Evolutionary conservation across 2,113 vertebrate species (phyloP).

Genomic region (Neogobius melanostomus): DNA sequence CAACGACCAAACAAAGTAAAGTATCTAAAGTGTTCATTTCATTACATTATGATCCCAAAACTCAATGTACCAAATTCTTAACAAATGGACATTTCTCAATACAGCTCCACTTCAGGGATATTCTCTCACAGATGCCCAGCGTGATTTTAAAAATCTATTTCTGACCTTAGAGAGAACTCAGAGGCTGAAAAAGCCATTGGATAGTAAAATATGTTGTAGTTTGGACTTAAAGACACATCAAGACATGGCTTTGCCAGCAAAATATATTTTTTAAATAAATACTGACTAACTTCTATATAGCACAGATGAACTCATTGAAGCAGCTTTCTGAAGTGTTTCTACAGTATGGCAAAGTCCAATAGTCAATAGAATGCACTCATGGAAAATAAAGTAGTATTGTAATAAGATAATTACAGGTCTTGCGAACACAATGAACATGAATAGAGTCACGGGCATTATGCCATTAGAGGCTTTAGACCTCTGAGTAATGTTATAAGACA

Average conservation of each 20-base stretch:
- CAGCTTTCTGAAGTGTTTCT: neutral
- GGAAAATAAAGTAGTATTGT: conserved; percentile 20
- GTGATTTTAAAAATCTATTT: conserved; percentile 35
- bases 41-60: too few relatives aligned
- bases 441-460: conserved; percentile 24
- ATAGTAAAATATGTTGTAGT: neutral
- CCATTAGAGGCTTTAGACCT: conserved; percentile 30
- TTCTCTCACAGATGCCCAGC: conserved; percentile 7
- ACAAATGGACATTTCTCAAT: neutral
- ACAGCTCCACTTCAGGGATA: neutral
- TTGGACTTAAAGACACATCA: too few relatives aligned
- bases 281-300: neutral
- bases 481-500: conserved; percentile 36
- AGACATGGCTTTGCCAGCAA: too few relatives aligned
- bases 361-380: neutral
- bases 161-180: conserved; percentile 11
- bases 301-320: neutral
- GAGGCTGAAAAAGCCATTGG: conserved; percentile 7
- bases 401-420: conserved; percentile 23
- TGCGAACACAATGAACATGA: conserved; percentile 26
- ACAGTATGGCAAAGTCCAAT: conserved; percentile 2
- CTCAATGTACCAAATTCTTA: too few relatives aligned
- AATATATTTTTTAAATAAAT: too few relatives aligned
- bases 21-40: too few relatives aligned
- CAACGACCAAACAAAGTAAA: conserved; percentile 36